Base-by-base conservation (phyloP, 2,888 invertebrate species). In the Theretra japonica region DNA sequence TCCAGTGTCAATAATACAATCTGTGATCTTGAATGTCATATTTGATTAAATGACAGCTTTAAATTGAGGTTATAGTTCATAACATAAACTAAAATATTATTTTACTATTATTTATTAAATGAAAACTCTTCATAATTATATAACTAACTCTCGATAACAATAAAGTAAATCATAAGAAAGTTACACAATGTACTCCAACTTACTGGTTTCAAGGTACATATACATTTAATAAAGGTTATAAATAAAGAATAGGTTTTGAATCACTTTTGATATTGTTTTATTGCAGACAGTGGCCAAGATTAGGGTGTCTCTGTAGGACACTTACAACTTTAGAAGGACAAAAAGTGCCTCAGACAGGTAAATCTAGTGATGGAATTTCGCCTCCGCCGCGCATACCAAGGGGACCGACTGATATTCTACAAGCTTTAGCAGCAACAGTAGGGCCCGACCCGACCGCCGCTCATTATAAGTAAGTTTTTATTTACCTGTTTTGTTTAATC, bases 391-490 rank as follows among this genome's bases (percentile, higher is more conserved):
- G 96, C 68, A 97, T 97, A 82, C 95, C 95, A 57, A 95, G 98
- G 79, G 95, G 96, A 0, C 96, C 98, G 0, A 98, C 98, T 0
- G 98, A 98, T 85, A 96, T 99, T 74, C 88, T 98, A 70, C 95
- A 96, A 90, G 98, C 98, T 3, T 89, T 99, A 74, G 96, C 97
- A 59, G 95, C 95, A 74, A 98, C 98, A 0, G 95, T 98, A 6
- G 95, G 96, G n/a, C 91, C 95, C 60, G 98, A 98, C 89, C 96
- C 96, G 4, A 98, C 98, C 0, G 98, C 98, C n/a, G 95, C 98
- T 4, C 97, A 97, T 87, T 99, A 97, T 87, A 97, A 97, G 95
- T 95, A 88, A 83, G 74, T 69, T 33, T 41, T 68, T 68, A 28
- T n/a, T 48, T 5, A 25, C 60, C 25, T 19, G 21, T 19, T 19